phyloP scores from a whole-genome alignment of 2,113 vertebrate genomes.

The Bubo blakistoni region DNA sequence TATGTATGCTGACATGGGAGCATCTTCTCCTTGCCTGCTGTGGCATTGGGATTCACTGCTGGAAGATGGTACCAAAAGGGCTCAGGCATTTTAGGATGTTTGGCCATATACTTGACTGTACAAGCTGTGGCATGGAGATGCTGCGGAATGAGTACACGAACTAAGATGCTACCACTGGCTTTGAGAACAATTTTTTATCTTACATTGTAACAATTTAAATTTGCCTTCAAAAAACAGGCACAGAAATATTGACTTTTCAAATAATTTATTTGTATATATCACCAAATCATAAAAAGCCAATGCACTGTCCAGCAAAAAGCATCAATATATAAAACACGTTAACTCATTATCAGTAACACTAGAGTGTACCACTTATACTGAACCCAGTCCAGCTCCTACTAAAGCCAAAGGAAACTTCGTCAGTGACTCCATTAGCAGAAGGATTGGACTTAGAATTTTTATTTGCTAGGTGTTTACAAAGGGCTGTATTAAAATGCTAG shows the following conservation, averaged over 20 bases:
- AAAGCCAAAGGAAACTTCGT: neutral
- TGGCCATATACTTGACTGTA: neutral
- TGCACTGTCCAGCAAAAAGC: slow-evolving; percentile 47
- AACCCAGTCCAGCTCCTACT: neutral
- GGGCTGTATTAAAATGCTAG: slow-evolving; percentile 12
- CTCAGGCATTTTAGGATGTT: neutral
- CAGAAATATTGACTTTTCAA: neutral
- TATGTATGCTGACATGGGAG: rapidly evolving
- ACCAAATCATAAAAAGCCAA: slow-evolving; percentile 59
- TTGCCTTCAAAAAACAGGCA: neutral
- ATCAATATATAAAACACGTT: slow-evolving; percentile 48
- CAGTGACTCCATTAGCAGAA: neutral
- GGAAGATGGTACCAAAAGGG: neutral
- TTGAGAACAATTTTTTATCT: neutral
- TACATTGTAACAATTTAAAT: neutral
- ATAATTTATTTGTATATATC: slow-evolving; percentile 55
- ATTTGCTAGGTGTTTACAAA: slow-evolving; percentile 18
- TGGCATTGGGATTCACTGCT: neutral
- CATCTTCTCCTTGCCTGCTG: neutral
- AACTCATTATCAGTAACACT: neutral
- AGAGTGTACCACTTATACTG: neutral
- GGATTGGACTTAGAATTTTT: neutral
- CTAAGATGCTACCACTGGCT: rapidly evolving
- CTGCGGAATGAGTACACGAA: neutral
- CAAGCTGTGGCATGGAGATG: neutral